Percentiles rank a stretch among this genome's conserved stretches.
Evolutionary conservation across 2,888 invertebrate species (phyloP).

Genomic region (Hypercompe scribonia): DNA sequence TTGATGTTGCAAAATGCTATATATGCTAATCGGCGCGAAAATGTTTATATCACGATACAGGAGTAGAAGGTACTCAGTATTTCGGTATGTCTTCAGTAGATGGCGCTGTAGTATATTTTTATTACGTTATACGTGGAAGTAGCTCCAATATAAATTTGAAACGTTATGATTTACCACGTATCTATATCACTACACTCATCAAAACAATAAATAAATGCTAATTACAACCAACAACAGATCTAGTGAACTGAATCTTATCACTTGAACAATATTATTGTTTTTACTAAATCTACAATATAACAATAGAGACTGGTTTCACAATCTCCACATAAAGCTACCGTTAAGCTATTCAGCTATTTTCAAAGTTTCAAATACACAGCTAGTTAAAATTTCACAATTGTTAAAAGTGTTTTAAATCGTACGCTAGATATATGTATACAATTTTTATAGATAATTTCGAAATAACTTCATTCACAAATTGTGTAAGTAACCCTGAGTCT

Average conservation of each 20-base stretch:
- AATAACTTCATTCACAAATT: background rate
- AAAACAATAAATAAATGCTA: background rate
- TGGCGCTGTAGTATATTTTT: too few species aligned
- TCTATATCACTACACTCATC: background rate
- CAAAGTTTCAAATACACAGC: background rate
- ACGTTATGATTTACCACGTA: background rate
- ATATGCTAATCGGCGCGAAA: too few species aligned
- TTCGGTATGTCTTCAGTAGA: too few species aligned
- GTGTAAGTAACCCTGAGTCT: background rate
- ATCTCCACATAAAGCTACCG: background rate
- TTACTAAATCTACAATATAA: background rate
- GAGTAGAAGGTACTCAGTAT: too few species aligned
- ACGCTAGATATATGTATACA: background rate
- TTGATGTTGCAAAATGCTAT: too few species aligned
- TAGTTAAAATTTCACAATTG: background rate
- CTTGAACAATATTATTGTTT: background rate
- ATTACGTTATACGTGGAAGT: too few species aligned
- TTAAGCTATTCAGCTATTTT: background rate
- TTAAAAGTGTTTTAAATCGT: background rate
- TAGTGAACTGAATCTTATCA: conserved; percentile 1
- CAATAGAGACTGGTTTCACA: background rate
- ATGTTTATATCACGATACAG: too few species aligned
- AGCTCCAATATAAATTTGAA: background rate
- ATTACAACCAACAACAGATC: background rate
- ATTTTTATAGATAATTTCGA: background rate